These are phyloP conservation scores for Hymenopus coronatus DNA, from an alignment of 2,888 invertebrate genomes.

Conservation along the genomic window DNA sequence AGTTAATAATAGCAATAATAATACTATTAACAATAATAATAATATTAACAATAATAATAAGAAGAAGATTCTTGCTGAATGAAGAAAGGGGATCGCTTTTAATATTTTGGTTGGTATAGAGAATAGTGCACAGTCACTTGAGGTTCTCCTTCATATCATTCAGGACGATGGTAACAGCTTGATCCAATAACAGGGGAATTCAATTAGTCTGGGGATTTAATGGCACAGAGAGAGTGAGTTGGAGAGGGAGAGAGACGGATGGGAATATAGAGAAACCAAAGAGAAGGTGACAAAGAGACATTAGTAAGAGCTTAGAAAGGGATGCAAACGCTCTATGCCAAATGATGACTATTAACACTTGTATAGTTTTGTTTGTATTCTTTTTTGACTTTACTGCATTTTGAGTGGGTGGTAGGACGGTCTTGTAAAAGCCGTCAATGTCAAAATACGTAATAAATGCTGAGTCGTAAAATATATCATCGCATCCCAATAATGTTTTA, in stretches of 20 bases:
- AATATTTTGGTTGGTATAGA: neutral
- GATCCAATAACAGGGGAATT: neutral
- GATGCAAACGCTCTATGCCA: neutral
- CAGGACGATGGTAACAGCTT: neutral
- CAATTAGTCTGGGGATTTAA: neutral
- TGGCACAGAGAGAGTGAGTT: neutral
- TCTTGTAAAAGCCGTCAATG: too few relatives aligned
- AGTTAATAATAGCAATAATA: too few relatives aligned
- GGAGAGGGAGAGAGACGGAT: neutral
- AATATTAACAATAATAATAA: too few relatives aligned
- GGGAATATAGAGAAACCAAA: neutral
- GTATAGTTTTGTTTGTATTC: neutral
- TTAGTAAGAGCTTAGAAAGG: neutral
- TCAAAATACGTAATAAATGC: too few relatives aligned
- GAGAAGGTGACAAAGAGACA: neutral
- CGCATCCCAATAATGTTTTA: too few relatives aligned
- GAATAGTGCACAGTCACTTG: neutral
- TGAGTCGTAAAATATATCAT: too few relatives aligned
- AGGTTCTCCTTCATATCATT: neutral
- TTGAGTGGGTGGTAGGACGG: too few relatives aligned
- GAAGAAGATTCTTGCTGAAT: neutral
- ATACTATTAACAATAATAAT: too few relatives aligned
- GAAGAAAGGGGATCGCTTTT: neutral
- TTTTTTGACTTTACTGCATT: neutral
- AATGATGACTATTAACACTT: neutral